Percentiles rank a stretch among this genome's conserved stretches.
Conservation (phyloP, 2,113 vertebrate genomes). For the Mystacornis crossleyi region DNA sequence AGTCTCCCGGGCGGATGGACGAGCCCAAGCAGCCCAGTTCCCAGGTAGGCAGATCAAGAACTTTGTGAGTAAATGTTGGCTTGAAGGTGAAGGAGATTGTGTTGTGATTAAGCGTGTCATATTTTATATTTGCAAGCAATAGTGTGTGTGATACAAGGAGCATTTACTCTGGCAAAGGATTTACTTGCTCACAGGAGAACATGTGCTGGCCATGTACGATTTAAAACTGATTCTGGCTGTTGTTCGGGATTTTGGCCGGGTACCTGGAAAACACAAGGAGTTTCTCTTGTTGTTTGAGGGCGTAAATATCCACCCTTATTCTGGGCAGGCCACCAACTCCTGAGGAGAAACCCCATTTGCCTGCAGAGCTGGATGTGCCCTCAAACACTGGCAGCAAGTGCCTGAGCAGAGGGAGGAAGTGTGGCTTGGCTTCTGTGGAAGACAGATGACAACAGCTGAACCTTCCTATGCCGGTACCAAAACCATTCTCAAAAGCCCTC, state of each 20-base stretch:
- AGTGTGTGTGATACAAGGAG: not conserved
- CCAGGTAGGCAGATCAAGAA: constrained; percentile 76
- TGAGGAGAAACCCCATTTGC: not conserved
- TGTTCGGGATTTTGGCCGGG: not conserved
- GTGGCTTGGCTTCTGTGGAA: not conserved
- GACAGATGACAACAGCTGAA: not conserved
- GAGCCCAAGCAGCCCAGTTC: constrained; percentile 87
- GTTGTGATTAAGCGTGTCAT: not conserved
- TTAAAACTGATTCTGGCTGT: not conserved
- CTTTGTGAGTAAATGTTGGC: not conserved
- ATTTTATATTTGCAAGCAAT: not conserved
- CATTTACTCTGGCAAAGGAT: not conserved
- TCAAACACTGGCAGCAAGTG: not conserved
- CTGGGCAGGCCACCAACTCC: constrained; percentile 36
- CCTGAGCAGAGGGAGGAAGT: constrained; percentile 1
- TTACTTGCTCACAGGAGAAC: not conserved
- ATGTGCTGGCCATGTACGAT: fast-evolving
- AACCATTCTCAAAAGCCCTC: not conserved
- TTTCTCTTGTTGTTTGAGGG: not conserved
- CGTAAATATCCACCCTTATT: not conserved
- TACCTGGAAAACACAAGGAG: not conserved
- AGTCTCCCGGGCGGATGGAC: constrained; percentile 90
- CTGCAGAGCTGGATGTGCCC: not conserved
- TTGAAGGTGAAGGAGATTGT: not conserved
- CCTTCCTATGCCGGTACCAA: not conserved